A percentile compares a stretch with the other conserved stretches of the same genome.
phyloP scores from a whole-genome alignment of 2,113 vertebrate species.

The Octodon degus region DNA sequence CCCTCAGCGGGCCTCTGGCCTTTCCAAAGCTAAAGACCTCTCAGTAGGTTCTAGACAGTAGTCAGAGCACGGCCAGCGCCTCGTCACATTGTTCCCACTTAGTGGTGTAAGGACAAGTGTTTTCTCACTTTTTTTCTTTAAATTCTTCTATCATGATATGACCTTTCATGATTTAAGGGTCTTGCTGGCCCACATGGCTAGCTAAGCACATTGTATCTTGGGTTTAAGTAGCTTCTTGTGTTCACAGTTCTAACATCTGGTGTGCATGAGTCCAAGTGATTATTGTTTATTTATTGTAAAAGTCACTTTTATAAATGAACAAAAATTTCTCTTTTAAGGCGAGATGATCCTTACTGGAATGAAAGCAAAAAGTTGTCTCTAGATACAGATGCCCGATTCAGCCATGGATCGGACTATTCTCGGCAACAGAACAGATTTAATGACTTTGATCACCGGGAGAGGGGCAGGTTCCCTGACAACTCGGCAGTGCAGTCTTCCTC shows the following conservation, averaged over 20 bases:
- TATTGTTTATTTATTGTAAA: background rate
- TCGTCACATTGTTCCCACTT: constrained; percentile 14
- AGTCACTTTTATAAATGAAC: constrained; percentile 65
- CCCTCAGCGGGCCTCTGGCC: background rate
- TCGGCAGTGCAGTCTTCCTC: constrained; percentile 88
- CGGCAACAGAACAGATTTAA: constrained; percentile 95
- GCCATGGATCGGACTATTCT: constrained; percentile 93
- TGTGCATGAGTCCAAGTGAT: constrained; percentile 46
- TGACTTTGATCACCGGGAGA: constrained; percentile 93
- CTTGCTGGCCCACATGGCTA: background rate
- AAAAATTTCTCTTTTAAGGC: constrained; percentile 84
- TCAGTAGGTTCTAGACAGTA: background rate
- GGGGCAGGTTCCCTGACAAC: constrained; percentile 92
- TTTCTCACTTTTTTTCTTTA: constrained; percentile 45
- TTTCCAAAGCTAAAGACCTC: background rate
- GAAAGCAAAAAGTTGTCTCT: constrained; percentile 94
- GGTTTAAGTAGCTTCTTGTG: constrained; percentile 43
- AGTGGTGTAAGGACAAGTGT: background rate
- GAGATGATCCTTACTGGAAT: constrained; percentile 96
- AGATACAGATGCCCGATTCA: constrained; percentile 92
- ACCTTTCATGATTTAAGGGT: background rate
- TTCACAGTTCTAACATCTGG: constrained; percentile 47
- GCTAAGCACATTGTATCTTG: constrained; percentile 8
- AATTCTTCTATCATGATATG: background rate
- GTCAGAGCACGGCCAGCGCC: background rate